These are phyloP conservation scores for Ginglymostoma cirratum DNA, from an alignment of 2,113 vertebrate species.

Conservation along the genomic window DNA sequence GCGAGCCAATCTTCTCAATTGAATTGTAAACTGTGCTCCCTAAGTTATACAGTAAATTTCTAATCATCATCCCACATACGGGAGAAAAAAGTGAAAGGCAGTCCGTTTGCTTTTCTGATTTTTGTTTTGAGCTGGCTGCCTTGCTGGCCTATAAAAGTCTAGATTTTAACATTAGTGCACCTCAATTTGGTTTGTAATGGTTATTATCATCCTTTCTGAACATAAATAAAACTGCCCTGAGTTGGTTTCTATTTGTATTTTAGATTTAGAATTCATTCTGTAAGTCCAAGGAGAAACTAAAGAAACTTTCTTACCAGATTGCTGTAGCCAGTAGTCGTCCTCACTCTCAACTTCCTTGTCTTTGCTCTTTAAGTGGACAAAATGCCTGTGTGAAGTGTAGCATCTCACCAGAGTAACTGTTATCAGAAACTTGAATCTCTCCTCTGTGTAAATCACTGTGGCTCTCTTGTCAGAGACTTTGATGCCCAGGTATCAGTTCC, in stretches of 20 bases:
- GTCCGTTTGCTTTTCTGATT: not conserved
- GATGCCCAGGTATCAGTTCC: not conserved
- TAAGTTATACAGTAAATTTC: not conserved
- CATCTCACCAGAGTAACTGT: conserved; percentile 51
- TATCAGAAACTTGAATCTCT: conserved; percentile 46
- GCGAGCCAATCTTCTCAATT: not conserved
- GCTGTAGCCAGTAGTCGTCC: conserved; percentile 30
- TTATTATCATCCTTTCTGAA: not conserved
- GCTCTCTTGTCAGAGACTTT: conserved; percentile 27
- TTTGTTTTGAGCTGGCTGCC: not conserved
- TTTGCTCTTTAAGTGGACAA: conserved; percentile 44
- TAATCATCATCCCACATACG: not conserved
- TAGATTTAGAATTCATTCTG: not conserved
- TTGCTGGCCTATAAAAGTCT: not conserved
- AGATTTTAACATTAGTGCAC: not conserved
- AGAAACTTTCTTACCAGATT: conserved; percentile 23
- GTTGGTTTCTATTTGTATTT: conserved; percentile 46
- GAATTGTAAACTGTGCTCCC: not conserved
- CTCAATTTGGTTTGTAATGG: not conserved
- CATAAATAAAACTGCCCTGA: conserved; percentile 51
- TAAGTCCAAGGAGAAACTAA: not conserved
- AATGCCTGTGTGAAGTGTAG: conserved; percentile 47
- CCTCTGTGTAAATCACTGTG: conserved; percentile 38
- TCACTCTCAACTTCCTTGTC: conserved; percentile 48
- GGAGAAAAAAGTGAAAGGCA: not conserved